phyloP scores from a whole-genome alignment of 2,888 invertebrate species.

The Zele albiditarsus region DNA sequence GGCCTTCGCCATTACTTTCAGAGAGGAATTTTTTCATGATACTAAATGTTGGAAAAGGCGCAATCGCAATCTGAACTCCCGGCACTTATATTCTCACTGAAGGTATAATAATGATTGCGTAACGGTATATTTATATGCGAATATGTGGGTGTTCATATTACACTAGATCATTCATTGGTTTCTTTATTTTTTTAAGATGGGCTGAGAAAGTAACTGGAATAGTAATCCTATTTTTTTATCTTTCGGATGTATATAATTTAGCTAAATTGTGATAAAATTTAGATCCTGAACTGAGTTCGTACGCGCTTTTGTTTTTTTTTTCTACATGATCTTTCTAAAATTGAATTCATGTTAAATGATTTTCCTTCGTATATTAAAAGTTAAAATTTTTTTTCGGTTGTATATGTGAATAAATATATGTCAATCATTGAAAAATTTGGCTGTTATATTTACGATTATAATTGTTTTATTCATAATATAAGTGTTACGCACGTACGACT shows the following conservation, averaged over 20 bases:
- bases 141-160: neutral
- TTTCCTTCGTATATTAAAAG: neutral
- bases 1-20: slow-evolving; percentile 34
- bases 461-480: neutral
- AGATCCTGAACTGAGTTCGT: slow-evolving; percentile 5
- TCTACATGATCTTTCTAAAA: neutral
- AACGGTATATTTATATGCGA: neutral
- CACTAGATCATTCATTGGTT: slow-evolving; percentile 6
- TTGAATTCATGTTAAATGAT: slow-evolving; percentile 5
- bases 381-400: neutral
- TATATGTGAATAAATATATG: slow-evolving; percentile 5
- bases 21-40: slow-evolving; percentile 11
- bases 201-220: neutral
- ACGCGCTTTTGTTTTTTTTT: neutral
- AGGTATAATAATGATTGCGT: neutral
- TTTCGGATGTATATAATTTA: neutral
- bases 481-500: slow-evolving; percentile 24
- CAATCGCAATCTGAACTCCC: slow-evolving; percentile 3
- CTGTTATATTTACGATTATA: neutral
- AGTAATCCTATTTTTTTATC: neutral
- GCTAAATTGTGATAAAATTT: neutral
- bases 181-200: neutral
- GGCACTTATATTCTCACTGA: neutral
- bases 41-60: slow-evolving; percentile 29
- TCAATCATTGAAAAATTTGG: neutral